Conservation (phyloP, 2,113 vertebrate genomes). For the Nannobrachium achirus region DNA sequence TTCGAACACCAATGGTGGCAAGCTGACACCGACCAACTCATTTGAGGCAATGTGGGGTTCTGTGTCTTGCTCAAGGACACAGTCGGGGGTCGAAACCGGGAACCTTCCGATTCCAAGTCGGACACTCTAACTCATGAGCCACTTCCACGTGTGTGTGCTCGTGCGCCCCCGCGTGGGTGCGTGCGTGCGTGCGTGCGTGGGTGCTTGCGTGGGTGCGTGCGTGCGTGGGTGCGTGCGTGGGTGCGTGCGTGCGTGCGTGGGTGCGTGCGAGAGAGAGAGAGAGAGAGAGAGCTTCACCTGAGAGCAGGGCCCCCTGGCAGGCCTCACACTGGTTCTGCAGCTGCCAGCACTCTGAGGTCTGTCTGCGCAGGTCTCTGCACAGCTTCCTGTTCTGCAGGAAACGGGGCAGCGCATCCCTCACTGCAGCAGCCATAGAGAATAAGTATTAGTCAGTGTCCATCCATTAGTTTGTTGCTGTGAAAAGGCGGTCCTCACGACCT, state of each 20-base stretch:
- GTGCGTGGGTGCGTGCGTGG: not conserved
- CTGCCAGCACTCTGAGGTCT: constrained; percentile 86
- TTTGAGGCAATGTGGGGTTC: no score
- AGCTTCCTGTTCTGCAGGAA: constrained; percentile 69
- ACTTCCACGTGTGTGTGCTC: no score
- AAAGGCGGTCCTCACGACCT: no score
- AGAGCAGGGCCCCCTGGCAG: constrained; percentile 84
- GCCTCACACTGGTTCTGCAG: constrained; percentile 85
- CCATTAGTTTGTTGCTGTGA: no score
- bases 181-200: constrained; percentile 1
- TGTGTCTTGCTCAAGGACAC: no score
- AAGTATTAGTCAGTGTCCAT: no score
- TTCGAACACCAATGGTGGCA: no score
- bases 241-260: not conserved
- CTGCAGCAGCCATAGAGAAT: constrained; percentile 44
- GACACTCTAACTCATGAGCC: no score
- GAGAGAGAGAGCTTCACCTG: constrained; percentile 75
- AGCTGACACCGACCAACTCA: no score
- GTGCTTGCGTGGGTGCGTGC: no score
- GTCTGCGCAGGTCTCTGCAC: constrained; percentile 80
- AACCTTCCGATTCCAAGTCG: not conserved
- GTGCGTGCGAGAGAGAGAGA: not conserved
- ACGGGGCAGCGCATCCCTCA: constrained; percentile 47
- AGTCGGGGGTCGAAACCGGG: no score
- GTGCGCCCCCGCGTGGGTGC: not conserved